Conservation (phyloP, 1,140 invertebrate species). For the Archegozetes longisetosus region DNA sequence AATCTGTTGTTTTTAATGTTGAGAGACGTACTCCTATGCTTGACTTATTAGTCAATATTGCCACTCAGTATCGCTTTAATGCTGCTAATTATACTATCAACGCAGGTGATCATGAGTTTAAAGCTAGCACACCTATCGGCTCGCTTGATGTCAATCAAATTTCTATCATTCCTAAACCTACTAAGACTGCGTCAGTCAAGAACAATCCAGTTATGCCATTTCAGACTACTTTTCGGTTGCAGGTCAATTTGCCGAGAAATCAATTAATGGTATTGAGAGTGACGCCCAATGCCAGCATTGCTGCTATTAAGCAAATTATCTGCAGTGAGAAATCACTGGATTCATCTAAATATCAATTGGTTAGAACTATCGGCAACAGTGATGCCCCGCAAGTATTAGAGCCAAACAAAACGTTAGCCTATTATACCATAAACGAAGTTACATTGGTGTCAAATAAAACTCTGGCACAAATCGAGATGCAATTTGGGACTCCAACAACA, state of each 20-base stretch:
- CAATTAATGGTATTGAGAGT: slow-evolving; percentile 60
- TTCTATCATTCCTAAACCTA: slow-evolving; percentile 41
- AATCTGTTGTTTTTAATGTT: slow-evolving; percentile 7
- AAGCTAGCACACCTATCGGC: slow-evolving; percentile 60
- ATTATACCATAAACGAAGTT: slow-evolving; percentile 20
- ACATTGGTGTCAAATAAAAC: slow-evolving; percentile 18
- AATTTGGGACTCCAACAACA: not conserved
- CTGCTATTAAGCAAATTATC: slow-evolving; percentile 49
- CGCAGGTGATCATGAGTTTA: slow-evolving; percentile 42
- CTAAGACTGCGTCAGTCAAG: not conserved
- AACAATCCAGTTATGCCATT: slow-evolving; percentile 11
- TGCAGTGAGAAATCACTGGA: slow-evolving; percentile 66
- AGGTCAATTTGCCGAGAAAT: slow-evolving; percentile 64
- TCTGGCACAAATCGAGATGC: not conserved
- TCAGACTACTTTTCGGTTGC: slow-evolving; percentile 49
- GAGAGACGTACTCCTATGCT: slow-evolving; percentile 51
- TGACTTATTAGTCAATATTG: slow-evolving; percentile 58
- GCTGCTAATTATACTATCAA: slow-evolving; percentile 14
- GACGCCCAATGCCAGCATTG: slow-evolving; percentile 44
- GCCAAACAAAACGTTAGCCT: slow-evolving; percentile 17
- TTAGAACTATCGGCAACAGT: not conserved
- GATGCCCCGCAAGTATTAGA: slow-evolving; percentile 18
- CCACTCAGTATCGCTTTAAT: slow-evolving; percentile 43
- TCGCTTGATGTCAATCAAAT: slow-evolving; percentile 36
- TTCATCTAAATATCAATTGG: slow-evolving; percentile 50